Evolutionary conservation across 2,888 invertebrate genomes (phyloP), one percentile per base, ranked within the genome.

Genomic region (Drosophila trichaetosa): DNA sequence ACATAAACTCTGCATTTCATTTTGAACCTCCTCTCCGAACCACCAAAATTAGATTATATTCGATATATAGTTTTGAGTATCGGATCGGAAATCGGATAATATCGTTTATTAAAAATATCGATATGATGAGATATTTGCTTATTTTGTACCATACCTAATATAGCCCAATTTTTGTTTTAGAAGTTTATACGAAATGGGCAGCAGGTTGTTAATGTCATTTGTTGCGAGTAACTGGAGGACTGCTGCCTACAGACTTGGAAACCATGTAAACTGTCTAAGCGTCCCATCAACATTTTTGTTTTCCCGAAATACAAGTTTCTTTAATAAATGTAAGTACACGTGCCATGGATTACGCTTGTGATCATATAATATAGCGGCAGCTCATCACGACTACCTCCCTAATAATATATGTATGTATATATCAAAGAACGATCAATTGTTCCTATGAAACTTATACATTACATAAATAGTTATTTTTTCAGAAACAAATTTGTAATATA

Each of bases 281-380:
- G 27, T 31, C 21, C 27, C 61, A n/a, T 29, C 40, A 16, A 67
- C 6, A 38, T 38, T 36, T 33, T 40, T 29, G 13, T 57, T 0
- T 46, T 24, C 24, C 24, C 81, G 91, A 0, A 79, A 92, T 65
- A 94, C 94, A 1, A 95, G 94, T 81, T 96, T 96, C 89, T 96
- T 96, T 87, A 95, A 95, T 82, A 96, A 95, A 94, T 93, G 96
- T 96, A 93, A 94, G 95, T 94, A 36, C 27, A 52, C 16, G 46
- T 40, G 49, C 34, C 18, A 8, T 5, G 13, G 27, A 27, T 18
- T 36, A 10, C 18, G 21, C 21, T 8, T 6, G n/a, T n/a, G 18
- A 29, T 51, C 49, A 49, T 27, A 27, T 49, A 27, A 27, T 49
- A 49, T 49, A 18, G 24, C 18, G 18, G 3, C 18, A 46, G 13